phyloP scores from a whole-genome alignment of 1,140 invertebrate species.

The Calosoma granatense region DNA sequence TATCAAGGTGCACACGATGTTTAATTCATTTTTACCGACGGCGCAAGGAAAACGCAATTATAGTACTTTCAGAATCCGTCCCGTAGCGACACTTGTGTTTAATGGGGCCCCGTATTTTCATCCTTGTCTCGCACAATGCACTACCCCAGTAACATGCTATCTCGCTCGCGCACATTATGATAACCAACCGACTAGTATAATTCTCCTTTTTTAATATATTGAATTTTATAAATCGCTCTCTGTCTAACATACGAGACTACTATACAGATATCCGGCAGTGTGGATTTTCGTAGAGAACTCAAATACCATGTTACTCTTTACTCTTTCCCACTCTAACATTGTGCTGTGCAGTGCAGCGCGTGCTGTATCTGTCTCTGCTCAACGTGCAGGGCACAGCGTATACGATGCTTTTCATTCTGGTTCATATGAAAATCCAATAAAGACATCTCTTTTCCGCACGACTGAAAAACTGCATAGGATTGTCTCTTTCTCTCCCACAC shows the following conservation, averaged over 20 bases:
- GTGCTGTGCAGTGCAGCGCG: too few relatives aligned
- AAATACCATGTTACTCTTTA: neutral
- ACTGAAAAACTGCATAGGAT: neutral
- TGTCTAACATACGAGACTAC: slow-evolving; percentile 1
- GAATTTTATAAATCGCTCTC: slow-evolving; percentile 1
- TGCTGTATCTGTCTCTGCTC: neutral
- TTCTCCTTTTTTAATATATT: slow-evolving; percentile 2
- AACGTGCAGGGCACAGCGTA: too few relatives aligned
- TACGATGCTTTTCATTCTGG: too few relatives aligned
- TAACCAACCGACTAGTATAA: slow-evolving; percentile 3
- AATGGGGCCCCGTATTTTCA: slow-evolving; percentile 20
- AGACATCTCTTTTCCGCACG: neutral
- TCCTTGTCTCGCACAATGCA: neutral
- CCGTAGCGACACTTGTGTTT: slow-evolving; percentile 31
- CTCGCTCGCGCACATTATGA: slow-evolving; percentile 6
- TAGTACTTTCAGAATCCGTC: slow-evolving; percentile 30
- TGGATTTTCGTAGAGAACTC: neutral
- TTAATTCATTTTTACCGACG: slow-evolving; percentile 27
- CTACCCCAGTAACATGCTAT: slow-evolving; percentile 6
- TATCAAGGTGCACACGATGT: slow-evolving; percentile 18
- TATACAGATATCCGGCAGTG: neutral
- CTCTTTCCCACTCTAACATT: neutral
- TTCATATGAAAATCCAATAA: neutral
- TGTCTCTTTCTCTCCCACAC: neutral
- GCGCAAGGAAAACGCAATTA: slow-evolving; percentile 27